These are phyloP conservation scores for Jacana jacana DNA, from an alignment of 2,113 vertebrate species.

Conservation along the genomic window DNA sequence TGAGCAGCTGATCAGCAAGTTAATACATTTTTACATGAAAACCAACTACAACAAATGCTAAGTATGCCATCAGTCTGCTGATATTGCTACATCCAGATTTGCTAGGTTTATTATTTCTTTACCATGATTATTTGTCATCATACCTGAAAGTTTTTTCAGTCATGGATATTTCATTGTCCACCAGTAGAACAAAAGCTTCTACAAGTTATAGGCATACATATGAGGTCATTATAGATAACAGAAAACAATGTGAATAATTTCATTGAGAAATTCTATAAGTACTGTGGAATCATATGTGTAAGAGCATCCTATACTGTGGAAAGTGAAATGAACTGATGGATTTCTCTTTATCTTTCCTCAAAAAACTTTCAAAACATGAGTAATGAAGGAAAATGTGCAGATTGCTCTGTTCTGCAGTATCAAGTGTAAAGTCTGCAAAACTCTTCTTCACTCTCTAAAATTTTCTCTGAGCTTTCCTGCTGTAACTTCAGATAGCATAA, in stretches of 20 bases:
- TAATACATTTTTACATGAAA: neutral
- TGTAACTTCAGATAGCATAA: neutral
- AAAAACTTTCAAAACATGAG: neutral
- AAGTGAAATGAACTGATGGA: neutral
- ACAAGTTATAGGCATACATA: neutral
- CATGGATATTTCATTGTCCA: neutral
- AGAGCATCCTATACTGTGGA: neutral
- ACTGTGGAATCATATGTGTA: neutral
- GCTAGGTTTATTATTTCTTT: neutral
- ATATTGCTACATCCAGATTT: neutral
- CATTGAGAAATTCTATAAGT: neutral
- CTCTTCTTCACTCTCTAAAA: neutral
- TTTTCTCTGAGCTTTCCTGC: neutral
- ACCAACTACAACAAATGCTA: neutral
- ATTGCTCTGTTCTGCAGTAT: neutral
- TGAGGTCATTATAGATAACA: neutral
- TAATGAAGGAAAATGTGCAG: neutral
- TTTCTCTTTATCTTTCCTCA: slow-evolving; percentile 9
- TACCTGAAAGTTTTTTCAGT: neutral
- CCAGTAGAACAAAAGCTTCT: neutral
- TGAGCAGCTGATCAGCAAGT: too few relatives aligned
- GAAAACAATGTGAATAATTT: neutral
- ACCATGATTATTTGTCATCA: neutral
- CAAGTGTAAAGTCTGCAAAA: neutral
- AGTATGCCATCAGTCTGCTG: neutral